Base-by-base conservation (phyloP, 2,888 invertebrate genomes). In the Carabus problematicus region DNA sequence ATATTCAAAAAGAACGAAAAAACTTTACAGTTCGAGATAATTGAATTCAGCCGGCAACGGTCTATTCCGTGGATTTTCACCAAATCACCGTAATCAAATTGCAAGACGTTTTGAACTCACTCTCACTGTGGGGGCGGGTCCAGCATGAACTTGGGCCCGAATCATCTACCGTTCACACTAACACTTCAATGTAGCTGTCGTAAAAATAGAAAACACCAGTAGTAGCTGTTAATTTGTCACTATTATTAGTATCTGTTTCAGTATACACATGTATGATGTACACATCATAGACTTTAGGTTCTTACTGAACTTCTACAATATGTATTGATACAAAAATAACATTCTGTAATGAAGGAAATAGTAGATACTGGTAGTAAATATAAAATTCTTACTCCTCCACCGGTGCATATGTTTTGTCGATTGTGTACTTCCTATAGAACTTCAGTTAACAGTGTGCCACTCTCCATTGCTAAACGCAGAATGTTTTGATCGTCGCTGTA, bases 1-100 rank as follows among this genome's bases (percentile, higher is more conserved):
- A 67, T 67, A 67, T 67, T 67, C 67, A 67, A 60, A 67, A 67
- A 67, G 43, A 60, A 67, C 49, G 54, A 60, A 67, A 58, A 67
- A 67, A 52, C 60, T 67, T 60, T 11, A 59, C 59, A 54, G 42
- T 56, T 60, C 60, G 54, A 67, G 60, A 67, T 67, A 67, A 67
- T 67, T 67, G 67, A 67, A 67, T 67, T 67, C 16, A 43, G 12
- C 42, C 54, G 55, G 56, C 64, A 55, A 64, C 64, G 58, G 40
- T 14, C 52, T 52, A 52, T 52, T 19, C 52, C 43, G 29, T 59
- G 52, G 60, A 59, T 59, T 59, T 66, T 49, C 59, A 49, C 42
- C 39, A 49, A 66, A 66, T 67, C 60, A 42, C 67, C 43, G 52
- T 67, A 67, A 67, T 67, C 60, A 67, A 67, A 67, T 67, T 67